Base-by-base conservation (phyloP, 2,797 vertebrate genomes). In the Huso huso region DNA sequence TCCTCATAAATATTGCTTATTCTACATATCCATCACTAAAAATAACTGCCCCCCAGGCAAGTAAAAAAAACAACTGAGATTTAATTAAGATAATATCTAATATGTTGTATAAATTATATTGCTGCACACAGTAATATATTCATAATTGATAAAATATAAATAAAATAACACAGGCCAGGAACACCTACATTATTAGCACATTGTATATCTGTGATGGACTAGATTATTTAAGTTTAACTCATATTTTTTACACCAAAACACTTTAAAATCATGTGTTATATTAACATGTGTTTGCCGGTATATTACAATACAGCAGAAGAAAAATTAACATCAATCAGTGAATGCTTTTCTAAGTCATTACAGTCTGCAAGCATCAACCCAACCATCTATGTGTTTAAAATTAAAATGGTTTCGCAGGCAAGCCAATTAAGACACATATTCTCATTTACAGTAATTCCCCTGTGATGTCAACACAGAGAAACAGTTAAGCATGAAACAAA, bases 391-490 rank as follows among this genome's bases (percentile, higher is more conserved):
- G 11, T 58, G 55, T 58, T 58, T 58, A 58, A 58, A 11, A 58
- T 58, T 13, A 58, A 58, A 58, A n/a, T 10, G 15, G 52, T n/a
- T 58, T 58, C 8, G 10, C 55, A n/a, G 55, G 55, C 3, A 58
- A 58, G 10, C 55, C 55, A 58, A 58, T 58, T 58, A 58, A 58
- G 55, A 58, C 15, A n/a, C 15, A 58, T 13, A 58, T 58, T 58
- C 55, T n/a, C 55, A 58, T 58, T 58, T 58, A 58, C 55, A 58
- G n/a, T 13, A 58, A 58, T 58, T n/a, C 55, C 55, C 55, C 12
- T 11, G 55, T 13, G 55, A n/a, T 58, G 12, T n/a, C 55, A n/a
- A n/a, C 6, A 58, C 51, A 53, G 51, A 53, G 51, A 53, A 58
- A 58, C 6, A 15, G 15, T 11, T n/a, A 13, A 13, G 12, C 10